Conservation (phyloP, 37 sponge, comb jelly and placozoan species). For the Chondrosia reniformis region DNA sequence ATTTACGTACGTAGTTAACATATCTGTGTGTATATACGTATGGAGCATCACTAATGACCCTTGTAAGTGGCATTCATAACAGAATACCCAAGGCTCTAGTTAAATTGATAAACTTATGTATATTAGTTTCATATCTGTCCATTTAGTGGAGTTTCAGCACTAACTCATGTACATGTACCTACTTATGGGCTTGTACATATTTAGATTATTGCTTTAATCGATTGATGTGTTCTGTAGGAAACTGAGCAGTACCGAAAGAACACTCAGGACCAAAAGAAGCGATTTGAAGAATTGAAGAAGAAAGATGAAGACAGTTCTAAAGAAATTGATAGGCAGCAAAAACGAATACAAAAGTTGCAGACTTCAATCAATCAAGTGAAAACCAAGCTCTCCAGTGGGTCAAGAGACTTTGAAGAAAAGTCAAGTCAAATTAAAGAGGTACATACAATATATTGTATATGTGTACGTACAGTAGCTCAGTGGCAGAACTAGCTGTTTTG, state of each 20-base stretch:
- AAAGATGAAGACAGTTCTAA: slow-evolving; percentile 79
- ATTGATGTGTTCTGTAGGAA: slow-evolving; percentile 41
- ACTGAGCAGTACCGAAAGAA: slow-evolving; percentile 83
- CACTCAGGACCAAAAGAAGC: slow-evolving; percentile 87
- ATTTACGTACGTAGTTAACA: no score
- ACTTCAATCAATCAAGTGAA: slow-evolving; percentile 60
- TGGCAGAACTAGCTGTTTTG: no score
- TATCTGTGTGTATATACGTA: no score
- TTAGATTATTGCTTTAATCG: not conserved
- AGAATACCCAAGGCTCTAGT: no score
- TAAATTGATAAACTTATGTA: no score
- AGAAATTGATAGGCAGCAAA: slow-evolving; percentile 90
- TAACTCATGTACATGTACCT: not conserved
- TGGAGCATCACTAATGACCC: no score
- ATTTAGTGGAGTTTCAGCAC: not conserved
- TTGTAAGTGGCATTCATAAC: no score
- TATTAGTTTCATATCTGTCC: no score
- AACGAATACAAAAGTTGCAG: slow-evolving; percentile 80
- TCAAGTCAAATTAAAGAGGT: slow-evolving; percentile 49
- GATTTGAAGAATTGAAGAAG: slow-evolving; percentile 87
- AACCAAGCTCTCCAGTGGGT: slow-evolving; percentile 66
- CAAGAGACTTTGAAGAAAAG: slow-evolving; percentile 74
- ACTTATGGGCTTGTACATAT: not conserved
- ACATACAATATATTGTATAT: not conserved
- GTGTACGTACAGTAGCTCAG: no score